phyloP scores from a whole-genome alignment of 2,888 invertebrate species.

The Athrips mouffetella region DNA sequence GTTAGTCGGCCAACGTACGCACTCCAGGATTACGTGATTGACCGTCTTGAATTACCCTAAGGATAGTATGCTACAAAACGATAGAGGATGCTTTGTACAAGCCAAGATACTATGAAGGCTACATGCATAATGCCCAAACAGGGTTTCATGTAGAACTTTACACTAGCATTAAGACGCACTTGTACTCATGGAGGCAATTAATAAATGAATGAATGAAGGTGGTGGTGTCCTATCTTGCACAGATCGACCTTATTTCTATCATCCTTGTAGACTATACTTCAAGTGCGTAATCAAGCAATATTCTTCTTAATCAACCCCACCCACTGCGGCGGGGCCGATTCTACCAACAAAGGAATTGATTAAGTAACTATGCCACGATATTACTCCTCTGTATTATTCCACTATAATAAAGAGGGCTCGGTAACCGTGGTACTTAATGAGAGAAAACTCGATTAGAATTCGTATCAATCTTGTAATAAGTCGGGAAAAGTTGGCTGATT shows the following conservation, averaged over 20 bases:
- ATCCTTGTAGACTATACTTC: slow-evolving; percentile 61
- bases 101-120: too few species aligned
- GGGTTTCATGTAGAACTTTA: too few species aligned
- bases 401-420: slow-evolving; percentile 75
- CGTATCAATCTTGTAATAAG: slow-evolving; percentile 73
- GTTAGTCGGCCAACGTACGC: too few species aligned
- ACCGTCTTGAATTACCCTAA: too few species aligned
- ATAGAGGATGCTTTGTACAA: too few species aligned
- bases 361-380: slow-evolving; percentile 77
- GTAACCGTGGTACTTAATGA: slow-evolving; percentile 76
- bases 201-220: too few species aligned
- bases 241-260: slow-evolving; percentile 30
- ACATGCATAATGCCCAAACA: too few species aligned
- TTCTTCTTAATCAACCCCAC: slow-evolving; percentile 78
- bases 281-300: slow-evolving; percentile 76
- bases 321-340: slow-evolving; percentile 68
- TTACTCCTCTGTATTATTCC: slow-evolving; percentile 74
- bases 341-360: slow-evolving; percentile 77
- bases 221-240: not conserved
- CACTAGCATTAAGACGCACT: too few species aligned
- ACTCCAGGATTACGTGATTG: too few species aligned
- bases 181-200: too few species aligned
- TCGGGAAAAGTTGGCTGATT: slow-evolving; percentile 63
- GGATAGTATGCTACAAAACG: too few species aligned
- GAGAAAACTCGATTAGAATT: slow-evolving; percentile 77